A percentile compares a stretch with the other conserved stretches of the same genome.
Conservation (phyloP, 1,140 invertebrate genomes). For the Brachionus rubens region DNA sequence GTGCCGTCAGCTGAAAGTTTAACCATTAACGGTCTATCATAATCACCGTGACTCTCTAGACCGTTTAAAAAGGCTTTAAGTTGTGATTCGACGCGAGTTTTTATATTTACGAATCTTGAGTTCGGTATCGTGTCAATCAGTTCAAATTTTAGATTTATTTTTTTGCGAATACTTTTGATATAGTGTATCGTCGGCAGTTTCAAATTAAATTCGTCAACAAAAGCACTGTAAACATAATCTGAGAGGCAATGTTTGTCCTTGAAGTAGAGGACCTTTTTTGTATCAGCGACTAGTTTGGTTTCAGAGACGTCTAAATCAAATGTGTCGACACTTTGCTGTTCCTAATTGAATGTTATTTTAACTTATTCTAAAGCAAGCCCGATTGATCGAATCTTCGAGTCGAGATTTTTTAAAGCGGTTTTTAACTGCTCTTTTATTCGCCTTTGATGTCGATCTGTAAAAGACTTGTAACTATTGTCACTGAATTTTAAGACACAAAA, state of each 20-base stretch:
- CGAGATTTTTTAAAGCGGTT: no score
- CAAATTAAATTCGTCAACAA: background rate
- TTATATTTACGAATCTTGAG: background rate
- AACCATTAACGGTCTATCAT: background rate
- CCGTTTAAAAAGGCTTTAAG: background rate
- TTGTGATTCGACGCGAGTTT: background rate
- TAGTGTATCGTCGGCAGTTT: background rate
- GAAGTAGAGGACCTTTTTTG: background rate
- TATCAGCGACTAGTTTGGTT: background rate
- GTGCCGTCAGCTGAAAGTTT: background rate
- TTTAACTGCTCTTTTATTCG: no score
- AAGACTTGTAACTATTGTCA: no score
- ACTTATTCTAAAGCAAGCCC: background rate
- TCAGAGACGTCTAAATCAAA: background rate
- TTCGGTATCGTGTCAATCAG: constrained; percentile 7
- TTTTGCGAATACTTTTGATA: background rate
- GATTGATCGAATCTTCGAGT: background rate
- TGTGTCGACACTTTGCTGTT: background rate
- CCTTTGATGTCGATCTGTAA: background rate
- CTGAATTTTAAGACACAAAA: no score
- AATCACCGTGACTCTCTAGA: background rate
- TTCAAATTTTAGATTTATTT: background rate
- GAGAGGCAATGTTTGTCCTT: background rate
- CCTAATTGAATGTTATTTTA: background rate
- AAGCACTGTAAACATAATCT: constrained; percentile 4